These are phyloP conservation scores for Meles meles DNA, from an alignment of 2,113 vertebrate genomes.

Conservation along the genomic window DNA sequence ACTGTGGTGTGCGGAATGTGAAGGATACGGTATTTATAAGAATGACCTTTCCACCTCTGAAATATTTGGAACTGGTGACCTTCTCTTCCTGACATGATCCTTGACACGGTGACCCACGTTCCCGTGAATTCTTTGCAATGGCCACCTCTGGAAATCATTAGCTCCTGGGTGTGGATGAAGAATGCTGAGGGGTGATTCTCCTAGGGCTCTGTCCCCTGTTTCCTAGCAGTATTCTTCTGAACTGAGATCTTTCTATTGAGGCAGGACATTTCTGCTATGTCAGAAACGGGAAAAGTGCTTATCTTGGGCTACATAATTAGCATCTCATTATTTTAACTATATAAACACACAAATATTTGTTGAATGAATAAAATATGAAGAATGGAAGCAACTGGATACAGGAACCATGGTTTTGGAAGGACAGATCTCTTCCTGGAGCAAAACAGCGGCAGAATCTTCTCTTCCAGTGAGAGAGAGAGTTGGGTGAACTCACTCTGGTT, in stretches of 20 bases:
- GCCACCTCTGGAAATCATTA: constrained; percentile 67
- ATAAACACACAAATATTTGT: background rate
- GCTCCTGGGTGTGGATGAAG: background rate
- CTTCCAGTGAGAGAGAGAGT: background rate
- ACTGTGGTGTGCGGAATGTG: background rate
- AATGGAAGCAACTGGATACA: background rate
- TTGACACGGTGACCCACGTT: constrained; percentile 48
- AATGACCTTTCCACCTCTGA: constrained; percentile 53
- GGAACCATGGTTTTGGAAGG: background rate
- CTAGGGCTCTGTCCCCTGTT: background rate
- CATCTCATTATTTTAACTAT: background rate
- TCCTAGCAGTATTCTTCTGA: background rate
- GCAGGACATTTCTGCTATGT: background rate
- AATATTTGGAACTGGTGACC: constrained; percentile 60
- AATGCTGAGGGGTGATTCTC: background rate
- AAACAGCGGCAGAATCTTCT: background rate
- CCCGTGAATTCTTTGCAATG: constrained; percentile 8
- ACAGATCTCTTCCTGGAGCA: background rate
- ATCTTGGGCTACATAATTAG: background rate
- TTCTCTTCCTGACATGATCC: constrained; percentile 41
- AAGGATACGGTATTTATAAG: constrained; percentile 10
- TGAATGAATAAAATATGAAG: background rate
- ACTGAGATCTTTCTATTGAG: background rate
- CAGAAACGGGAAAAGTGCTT: background rate
- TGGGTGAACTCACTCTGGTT: background rate